Evolutionary conservation across 2,888 invertebrate genomes (phyloP).

Genomic region (Rambutsinella grinnellia): DNA sequence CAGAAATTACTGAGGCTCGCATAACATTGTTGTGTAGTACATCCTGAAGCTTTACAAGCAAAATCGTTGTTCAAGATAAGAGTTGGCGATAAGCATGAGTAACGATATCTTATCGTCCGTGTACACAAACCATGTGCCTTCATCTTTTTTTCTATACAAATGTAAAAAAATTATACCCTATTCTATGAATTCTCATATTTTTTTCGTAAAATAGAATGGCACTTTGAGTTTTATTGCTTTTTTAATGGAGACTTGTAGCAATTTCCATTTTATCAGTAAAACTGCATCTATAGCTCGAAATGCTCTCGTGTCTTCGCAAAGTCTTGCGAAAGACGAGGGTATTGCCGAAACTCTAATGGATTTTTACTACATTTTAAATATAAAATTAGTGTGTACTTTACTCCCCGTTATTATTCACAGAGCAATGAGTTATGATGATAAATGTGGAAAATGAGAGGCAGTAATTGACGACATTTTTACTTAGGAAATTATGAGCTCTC

Average conservation of each 20-base stretch:
- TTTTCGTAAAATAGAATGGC: neutral
- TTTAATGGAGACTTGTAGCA: neutral
- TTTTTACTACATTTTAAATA: neutral
- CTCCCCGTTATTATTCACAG: neutral
- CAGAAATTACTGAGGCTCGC: neutral
- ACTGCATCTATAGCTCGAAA: neutral
- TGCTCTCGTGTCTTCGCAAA: neutral
- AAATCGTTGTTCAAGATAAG: neutral
- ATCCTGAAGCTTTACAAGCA: neutral
- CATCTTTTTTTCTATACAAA: no score
- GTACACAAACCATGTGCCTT: neutral
- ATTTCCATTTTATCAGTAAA: neutral
- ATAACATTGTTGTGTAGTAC: neutral
- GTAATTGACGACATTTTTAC: neutral
- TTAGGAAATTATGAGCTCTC: no score
- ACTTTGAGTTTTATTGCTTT: neutral
- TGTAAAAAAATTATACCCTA: no score
- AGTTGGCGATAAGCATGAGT: neutral
- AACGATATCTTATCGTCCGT: neutral
- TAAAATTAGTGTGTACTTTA: neutral
- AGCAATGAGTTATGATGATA: neutral
- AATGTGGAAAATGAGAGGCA: neutral
- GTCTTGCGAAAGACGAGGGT: no score
- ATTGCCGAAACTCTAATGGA: neutral
- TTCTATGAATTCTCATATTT: no score